Evolutionary conservation across 2,888 invertebrate genomes (phyloP).

Genomic region (Scaptomyza polygonia): DNA sequence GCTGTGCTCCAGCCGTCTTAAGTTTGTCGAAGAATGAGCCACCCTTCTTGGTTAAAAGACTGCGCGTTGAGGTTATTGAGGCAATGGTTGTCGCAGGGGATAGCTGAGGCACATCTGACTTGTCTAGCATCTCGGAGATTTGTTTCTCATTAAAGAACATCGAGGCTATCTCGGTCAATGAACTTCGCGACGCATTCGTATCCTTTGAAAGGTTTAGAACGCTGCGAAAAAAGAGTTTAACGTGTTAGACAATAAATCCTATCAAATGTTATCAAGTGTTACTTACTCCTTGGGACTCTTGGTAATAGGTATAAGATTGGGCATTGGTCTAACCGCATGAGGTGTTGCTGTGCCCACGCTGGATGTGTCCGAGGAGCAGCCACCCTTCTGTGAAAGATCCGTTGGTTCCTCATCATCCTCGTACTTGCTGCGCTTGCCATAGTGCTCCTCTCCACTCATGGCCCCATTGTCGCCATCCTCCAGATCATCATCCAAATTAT

Average conservation of each 20-base stretch:
- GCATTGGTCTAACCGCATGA: conserved; percentile 87
- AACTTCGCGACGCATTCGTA: conserved; percentile 79
- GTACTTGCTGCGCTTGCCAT: conserved; percentile 80
- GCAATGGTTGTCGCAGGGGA: conserved; percentile 77
- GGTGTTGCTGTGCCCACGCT: conserved; percentile 80
- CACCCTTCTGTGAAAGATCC: conserved; percentile 83
- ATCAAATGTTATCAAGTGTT: not conserved
- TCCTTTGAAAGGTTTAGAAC: conserved; percentile 83
- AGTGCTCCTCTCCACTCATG: conserved; percentile 66
- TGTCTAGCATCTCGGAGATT: conserved; percentile 75
- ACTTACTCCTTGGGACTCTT: conserved; percentile 76
- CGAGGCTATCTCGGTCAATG: conserved; percentile 86
- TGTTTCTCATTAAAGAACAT: conserved; percentile 81
- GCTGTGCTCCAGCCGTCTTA: conserved; percentile 89
- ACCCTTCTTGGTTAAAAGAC: conserved; percentile 81
- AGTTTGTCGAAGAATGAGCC: conserved; percentile 93
- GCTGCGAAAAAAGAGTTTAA: conserved; percentile 39
- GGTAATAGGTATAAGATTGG: conserved; percentile 90
- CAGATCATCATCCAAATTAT: conserved; percentile 82
- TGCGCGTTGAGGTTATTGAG: conserved; percentile 72
- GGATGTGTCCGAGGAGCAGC: conserved; percentile 82
- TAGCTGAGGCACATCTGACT: conserved; percentile 72
- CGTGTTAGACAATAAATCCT: not conserved
- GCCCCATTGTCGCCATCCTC: conserved; percentile 66
- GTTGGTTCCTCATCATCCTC: conserved; percentile 83